These are phyloP conservation scores for Drosophila gaucha DNA, from an alignment of 2,888 invertebrate species.

Conservation along the genomic window DNA sequence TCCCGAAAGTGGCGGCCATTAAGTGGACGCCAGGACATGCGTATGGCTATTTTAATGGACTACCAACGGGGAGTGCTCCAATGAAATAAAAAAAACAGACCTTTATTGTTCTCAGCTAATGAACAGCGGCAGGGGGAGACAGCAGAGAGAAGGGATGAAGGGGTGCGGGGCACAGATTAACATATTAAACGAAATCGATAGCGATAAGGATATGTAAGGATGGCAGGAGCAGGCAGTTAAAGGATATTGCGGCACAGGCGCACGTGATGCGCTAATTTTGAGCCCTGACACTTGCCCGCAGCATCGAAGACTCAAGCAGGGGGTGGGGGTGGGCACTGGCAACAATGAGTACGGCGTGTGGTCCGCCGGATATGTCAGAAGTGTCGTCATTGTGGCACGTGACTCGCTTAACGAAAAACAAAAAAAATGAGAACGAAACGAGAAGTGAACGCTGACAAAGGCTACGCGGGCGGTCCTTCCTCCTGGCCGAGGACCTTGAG, in stretches of 20 bases:
- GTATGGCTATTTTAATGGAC: constrained; percentile 62
- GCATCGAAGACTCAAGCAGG: constrained; percentile 23
- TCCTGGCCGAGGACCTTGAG: constrained; percentile 49
- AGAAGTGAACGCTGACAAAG: constrained; percentile 27
- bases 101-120: constrained; percentile 66
- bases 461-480: constrained; percentile 62
- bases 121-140: constrained; percentile 32
- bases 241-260: constrained; percentile 72
- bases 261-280: constrained; percentile 82
- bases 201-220: constrained; percentile 44
- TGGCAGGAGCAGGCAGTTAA: constrained; percentile 41
- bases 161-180: constrained; percentile 65
- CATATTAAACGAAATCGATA: constrained; percentile 80
- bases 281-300: constrained; percentile 75
- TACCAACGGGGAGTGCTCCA: constrained; percentile 52
- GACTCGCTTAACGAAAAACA: constrained; percentile 59
- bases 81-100: constrained; percentile 50
- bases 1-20: constrained; percentile 62
- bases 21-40: constrained; percentile 65
- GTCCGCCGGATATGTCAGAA: constrained; percentile 80
- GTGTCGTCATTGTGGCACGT: constrained; percentile 75
- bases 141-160: constrained; percentile 18
- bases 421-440: constrained; percentile 23
- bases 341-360: constrained; percentile 58
- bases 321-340: constrained; percentile 23